Evolutionary conservation across 1,140 invertebrate species (phyloP).

Genomic region (Drosophila ercepeae): DNA sequence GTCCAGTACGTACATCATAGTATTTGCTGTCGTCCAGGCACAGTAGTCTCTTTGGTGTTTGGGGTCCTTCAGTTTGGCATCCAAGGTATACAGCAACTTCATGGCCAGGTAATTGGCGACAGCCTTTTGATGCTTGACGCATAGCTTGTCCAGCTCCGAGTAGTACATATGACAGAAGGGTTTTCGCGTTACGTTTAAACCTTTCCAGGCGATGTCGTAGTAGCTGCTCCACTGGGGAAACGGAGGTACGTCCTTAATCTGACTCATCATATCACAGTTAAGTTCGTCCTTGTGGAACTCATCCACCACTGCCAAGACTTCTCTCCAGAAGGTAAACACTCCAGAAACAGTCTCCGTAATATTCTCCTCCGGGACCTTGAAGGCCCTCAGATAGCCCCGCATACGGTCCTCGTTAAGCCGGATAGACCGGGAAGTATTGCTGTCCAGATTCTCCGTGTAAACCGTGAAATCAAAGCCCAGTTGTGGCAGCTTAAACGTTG

Average conservation of each 20-base stretch:
- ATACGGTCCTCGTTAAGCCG: conserved; percentile 59
- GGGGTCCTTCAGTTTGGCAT: conserved; percentile 48
- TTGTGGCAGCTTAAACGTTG: conserved; percentile 56
- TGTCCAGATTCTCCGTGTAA: conserved; percentile 51
- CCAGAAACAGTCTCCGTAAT: conserved; percentile 34
- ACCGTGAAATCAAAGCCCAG: conserved; percentile 72
- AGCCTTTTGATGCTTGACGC: conserved; percentile 43
- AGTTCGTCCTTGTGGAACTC: conserved; percentile 40
- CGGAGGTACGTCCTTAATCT: neutral
- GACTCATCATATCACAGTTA: conserved; percentile 2
- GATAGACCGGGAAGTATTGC: conserved; percentile 53
- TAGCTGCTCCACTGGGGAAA: conserved; percentile 53
- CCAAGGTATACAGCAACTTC: conserved; percentile 66
- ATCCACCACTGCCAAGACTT: conserved; percentile 44
- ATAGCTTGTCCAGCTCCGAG: conserved; percentile 51
- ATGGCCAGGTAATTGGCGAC: conserved; percentile 75
- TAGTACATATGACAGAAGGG: conserved; percentile 52
- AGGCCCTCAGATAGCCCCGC: conserved; percentile 50
- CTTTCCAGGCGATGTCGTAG: conserved; percentile 65
- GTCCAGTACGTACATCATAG: conserved; percentile 49
- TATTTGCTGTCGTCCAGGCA: conserved; percentile 12
- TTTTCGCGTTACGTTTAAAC: neutral
- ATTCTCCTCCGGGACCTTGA: conserved; percentile 37
- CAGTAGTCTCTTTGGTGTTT: conserved; percentile 81
- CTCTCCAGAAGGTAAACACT: conserved; percentile 64